Evolutionary conservation across 2,113 vertebrate genomes (phyloP), one percentile per base, ranked within the genome.

Genomic region (Megaceryle maxima): DNA sequence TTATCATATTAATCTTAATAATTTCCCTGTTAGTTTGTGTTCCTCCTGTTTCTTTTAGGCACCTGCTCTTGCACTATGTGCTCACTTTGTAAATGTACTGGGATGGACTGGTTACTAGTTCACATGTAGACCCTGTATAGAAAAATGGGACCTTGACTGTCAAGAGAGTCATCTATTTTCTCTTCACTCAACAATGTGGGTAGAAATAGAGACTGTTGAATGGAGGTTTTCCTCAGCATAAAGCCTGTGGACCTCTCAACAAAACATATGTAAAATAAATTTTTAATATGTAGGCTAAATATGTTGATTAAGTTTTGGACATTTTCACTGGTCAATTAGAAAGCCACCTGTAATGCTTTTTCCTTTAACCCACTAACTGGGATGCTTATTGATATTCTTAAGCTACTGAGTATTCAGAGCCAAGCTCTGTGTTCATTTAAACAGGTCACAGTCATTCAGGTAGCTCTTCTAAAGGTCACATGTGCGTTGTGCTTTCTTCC

Each of bases 301-400:
- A 83, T 83, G 88, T 93, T 88, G 90, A 93, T 96, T 92, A 85
- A 63, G 95, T 93, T 94, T 90, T 92, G 72, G 88, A 83, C 82
- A 88, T 76, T 94, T 92, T 96, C 90, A 85, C 63, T 86, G 68
- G 64, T 93, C 93, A 92, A 90, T 96, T 96, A 95, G 44, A 70
- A 94, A 96, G 37, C 88, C 86, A 94, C 91, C 90, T 90, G 72
- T 85, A 87, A 90, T 14, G 41, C n/a, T 87, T 92, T 96, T 89
- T 37, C 35, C 35, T 28, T 87, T 64, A 87, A 57, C 41, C 48
- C 79, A 39, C 50, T 31, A 68, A 86, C 44, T 31, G 72, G 83
- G 74, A 62, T 0, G 0, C 18, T 25, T 94, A 22, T 69, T 60
- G 92, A 86, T 80, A 85, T 59, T 66, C 59, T 53, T 50, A 70